These are phyloP conservation scores for Chrysomela aeneicollis DNA, from an alignment of 2,888 invertebrate genomes.

Conservation along the genomic window DNA sequence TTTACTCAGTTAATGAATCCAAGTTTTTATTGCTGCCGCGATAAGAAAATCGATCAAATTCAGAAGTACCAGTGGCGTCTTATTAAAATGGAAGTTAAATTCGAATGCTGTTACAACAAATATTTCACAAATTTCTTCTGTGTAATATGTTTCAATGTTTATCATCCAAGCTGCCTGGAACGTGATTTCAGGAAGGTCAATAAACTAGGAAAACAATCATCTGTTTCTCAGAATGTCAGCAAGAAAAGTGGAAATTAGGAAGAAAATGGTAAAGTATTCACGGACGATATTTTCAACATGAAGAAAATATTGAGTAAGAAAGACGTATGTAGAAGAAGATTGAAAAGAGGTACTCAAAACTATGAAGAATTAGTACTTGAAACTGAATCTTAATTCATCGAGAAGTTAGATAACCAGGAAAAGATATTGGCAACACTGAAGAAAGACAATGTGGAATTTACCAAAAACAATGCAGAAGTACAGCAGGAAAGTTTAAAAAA, in stretches of 20 bases:
- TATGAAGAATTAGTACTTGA: not conserved
- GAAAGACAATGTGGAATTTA: not conserved
- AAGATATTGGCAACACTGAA: not conserved
- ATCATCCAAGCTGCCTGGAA: conserved; percentile 9
- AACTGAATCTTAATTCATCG: not conserved
- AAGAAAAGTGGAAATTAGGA: not conserved
- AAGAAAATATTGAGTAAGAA: not conserved
- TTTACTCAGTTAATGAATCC: too few species aligned
- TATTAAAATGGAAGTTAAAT: conserved; percentile 1
- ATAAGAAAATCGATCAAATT: not conserved
- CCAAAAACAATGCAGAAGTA: not conserved
- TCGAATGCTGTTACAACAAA: conserved; percentile 3
- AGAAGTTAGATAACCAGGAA: not conserved
- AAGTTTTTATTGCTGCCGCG: not conserved
- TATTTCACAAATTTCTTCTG: not conserved
- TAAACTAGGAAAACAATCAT: conserved; percentile 5
- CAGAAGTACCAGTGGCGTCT: conserved; percentile 1
- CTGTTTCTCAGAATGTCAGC: not conserved
- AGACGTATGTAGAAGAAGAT: not conserved
- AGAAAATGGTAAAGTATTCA: too few species aligned
- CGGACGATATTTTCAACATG: too few species aligned
- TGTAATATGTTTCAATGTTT: not conserved
- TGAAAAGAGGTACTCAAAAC: not conserved
- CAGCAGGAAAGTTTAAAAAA: not conserved
- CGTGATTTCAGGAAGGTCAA: too few species aligned